These are phyloP conservation scores for Archilochus colubris DNA, from an alignment of 2,113 vertebrate species.

Conservation along the genomic window DNA sequence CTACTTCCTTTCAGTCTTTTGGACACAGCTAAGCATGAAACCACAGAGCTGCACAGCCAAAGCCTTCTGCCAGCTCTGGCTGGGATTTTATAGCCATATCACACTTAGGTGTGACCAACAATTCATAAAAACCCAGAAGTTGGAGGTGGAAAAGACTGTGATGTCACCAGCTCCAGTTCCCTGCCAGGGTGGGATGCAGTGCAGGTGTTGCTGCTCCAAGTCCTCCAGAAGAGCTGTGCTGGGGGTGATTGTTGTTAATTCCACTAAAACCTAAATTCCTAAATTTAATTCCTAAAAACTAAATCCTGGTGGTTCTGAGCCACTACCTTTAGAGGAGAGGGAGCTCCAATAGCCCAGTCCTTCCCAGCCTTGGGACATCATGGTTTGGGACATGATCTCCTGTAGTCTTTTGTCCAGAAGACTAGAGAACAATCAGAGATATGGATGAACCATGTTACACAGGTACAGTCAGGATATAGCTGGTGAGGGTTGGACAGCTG, in stretches of 20 bases:
- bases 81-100: neutral
- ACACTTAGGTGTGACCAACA: conserved; percentile 2
- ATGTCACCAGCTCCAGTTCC: conserved; percentile 14
- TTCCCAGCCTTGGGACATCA: neutral
- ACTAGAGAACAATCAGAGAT: neutral
- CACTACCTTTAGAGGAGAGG: neutral
- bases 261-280: no score
- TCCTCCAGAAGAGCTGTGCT: neutral
- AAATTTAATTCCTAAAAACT: no score
- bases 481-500: neutral
- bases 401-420: neutral
- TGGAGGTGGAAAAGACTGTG: neutral
- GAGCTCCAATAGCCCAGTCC: neutral
- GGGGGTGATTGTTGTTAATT: neutral
- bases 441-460: neutral
- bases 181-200: neutral
- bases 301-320: neutral
- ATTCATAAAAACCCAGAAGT: neutral
- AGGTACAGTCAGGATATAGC: neutral
- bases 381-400: neutral
- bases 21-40: neutral
- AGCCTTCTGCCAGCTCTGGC: neutral
- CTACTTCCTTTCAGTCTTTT: neutral
- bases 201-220: neutral
- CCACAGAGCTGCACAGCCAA: neutral